Conservation (phyloP, 2,113 vertebrate species). For the Ctenodactylus gundi region DNA sequence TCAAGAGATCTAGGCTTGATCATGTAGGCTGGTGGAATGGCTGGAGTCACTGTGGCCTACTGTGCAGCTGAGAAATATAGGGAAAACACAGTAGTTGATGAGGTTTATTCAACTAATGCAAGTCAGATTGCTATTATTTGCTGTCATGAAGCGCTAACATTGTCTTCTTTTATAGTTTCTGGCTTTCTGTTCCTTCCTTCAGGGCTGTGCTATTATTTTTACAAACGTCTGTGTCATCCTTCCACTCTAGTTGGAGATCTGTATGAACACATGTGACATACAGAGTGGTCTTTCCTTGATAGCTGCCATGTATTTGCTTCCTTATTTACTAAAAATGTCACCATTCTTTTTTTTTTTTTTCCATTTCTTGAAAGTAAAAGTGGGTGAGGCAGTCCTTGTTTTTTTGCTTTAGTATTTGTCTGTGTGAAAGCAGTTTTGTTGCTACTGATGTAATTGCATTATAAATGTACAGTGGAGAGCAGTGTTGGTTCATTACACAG, state of each 20-base stretch:
- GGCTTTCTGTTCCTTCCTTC: not conserved
- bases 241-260: too few species aligned
- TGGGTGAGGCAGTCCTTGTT: not conserved
- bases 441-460: too few species aligned
- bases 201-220: not conserved
- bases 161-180: not conserved
- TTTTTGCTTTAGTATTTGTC: not conserved
- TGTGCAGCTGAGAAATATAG: not conserved
- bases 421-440: not conserved
- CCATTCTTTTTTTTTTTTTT: not conserved
- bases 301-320: not conserved
- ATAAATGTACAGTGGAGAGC: not conserved
- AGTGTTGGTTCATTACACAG: not conserved
- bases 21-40: not conserved
- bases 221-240: too few species aligned
- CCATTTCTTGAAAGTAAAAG: fast-evolving
- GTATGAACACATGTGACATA: too few species aligned
- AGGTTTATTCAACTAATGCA: not conserved
- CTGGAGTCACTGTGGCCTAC: not conserved
- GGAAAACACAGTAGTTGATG: too few species aligned
- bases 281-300: not conserved
- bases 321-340: not conserved
- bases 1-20: not conserved
- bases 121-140: not conserved
- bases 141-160: not conserved